These are phyloP conservation scores for Diorhabda elongata DNA, from an alignment of 1,140 invertebrate species.

Conservation along the genomic window DNA sequence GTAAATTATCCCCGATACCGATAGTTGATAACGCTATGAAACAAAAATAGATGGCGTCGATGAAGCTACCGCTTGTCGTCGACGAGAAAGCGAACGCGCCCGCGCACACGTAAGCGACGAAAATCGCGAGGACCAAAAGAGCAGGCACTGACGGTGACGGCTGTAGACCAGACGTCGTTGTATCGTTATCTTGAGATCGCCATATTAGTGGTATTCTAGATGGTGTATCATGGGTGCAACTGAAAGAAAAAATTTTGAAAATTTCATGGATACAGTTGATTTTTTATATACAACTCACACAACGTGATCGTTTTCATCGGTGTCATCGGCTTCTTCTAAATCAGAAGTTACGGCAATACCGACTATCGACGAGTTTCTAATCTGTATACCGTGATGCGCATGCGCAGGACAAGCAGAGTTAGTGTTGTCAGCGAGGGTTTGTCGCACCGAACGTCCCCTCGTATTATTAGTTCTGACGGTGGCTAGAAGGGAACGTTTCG, in stretches of 20 bases:
- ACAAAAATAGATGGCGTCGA: slow-evolving; percentile 83
- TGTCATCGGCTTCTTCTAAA: slow-evolving; percentile 44
- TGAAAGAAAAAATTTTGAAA: slow-evolving; percentile 38
- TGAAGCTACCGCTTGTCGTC: slow-evolving; percentile 73
- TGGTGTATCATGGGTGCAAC: slow-evolving; percentile 64
- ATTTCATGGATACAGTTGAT: slow-evolving; percentile 9
- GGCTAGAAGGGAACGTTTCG: slow-evolving; percentile 43
- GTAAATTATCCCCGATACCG: slow-evolving; percentile 79
- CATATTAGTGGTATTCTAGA: slow-evolving; percentile 67
- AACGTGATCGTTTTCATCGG: slow-evolving; percentile 45
- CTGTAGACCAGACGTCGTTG: slow-evolving; percentile 37
- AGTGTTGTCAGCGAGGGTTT: slow-evolving; percentile 40
- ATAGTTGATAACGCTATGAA: slow-evolving; percentile 85
- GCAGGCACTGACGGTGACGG: slow-evolving; percentile 60
- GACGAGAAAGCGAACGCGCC: slow-evolving; percentile 69
- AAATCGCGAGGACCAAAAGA: slow-evolving; percentile 64
- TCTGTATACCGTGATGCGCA: slow-evolving; percentile 32
- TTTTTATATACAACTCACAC: slow-evolving; percentile 29
- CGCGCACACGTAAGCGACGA: slow-evolving; percentile 65
- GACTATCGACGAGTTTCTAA: slow-evolving; percentile 28
- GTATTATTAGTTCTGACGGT: slow-evolving; percentile 41
- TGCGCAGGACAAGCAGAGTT: slow-evolving; percentile 34
- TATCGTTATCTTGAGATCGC: slow-evolving; percentile 45
- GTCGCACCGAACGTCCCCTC: slow-evolving; percentile 40
- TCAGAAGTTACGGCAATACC: slow-evolving; percentile 34